Conservation (phyloP, 2,888 invertebrate genomes). For the Halocaridina rubra region DNA sequence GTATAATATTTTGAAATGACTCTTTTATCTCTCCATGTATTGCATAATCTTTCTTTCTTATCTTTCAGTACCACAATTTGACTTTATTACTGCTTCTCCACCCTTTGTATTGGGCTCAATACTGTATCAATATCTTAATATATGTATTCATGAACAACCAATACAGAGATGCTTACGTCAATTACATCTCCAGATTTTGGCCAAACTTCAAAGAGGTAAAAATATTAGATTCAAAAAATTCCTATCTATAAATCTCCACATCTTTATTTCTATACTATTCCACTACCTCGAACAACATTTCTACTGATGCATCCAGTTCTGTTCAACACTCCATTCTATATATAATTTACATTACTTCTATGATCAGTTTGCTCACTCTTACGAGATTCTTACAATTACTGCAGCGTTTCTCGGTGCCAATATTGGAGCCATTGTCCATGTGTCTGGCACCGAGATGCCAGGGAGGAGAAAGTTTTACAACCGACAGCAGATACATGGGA, state of each 20-base stretch:
- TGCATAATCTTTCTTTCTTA: neutral
- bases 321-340: neutral
- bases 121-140: slow-evolving; percentile 61
- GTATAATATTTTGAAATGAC: no score
- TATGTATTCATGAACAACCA: slow-evolving; percentile 63
- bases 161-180: slow-evolving; percentile 61
- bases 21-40: no score
- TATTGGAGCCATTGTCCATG: neutral
- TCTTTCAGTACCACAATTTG: slow-evolving; percentile 23
- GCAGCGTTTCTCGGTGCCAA: neutral
- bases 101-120: slow-evolving; percentile 61
- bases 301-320: neutral
- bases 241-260: neutral
- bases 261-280: neutral
- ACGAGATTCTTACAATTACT: neutral
- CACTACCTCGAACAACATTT: neutral
- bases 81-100: slow-evolving; percentile 54
- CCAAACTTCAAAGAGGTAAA: slow-evolving; percentile 58
- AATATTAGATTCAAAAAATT: neutral
- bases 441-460: neutral
- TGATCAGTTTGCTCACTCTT: neutral
- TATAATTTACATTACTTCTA: neutral
- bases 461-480: no score
- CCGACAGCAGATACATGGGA: no score
- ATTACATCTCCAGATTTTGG: slow-evolving; percentile 60